A percentile compares a stretch with the other conserved stretches of the same genome.
Evolutionary conservation across 2,888 invertebrate genomes (phyloP).

Genomic region (Prenolepis imparis): DNA sequence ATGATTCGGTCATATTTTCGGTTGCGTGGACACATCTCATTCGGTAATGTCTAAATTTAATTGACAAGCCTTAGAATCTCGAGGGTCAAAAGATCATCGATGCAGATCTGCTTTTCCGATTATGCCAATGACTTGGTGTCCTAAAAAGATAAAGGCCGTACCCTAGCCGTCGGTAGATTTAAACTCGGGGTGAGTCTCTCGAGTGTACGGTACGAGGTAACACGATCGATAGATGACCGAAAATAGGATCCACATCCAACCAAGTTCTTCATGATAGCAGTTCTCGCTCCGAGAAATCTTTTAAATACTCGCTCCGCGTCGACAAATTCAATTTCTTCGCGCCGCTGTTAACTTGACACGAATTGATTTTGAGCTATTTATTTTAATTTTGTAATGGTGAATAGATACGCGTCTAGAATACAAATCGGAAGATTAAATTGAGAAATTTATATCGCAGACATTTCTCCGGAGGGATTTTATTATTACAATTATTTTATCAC

Average conservation of each 20-base stretch:
- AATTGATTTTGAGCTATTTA: slow-evolving; percentile 28
- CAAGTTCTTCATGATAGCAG: slow-evolving; percentile 54
- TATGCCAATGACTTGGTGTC: slow-evolving; percentile 77
- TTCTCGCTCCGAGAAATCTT: slow-evolving; percentile 1
- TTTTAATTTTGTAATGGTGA: background rate
- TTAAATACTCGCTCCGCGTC: background rate
- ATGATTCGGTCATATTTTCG: background rate
- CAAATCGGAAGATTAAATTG: background rate
- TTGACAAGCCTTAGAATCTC: slow-evolving; percentile 57
- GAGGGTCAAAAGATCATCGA: slow-evolving; percentile 76
- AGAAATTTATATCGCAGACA: background rate
- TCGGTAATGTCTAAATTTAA: slow-evolving; percentile 66
- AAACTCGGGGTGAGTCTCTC: slow-evolving; percentile 70
- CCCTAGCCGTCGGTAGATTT: slow-evolving; percentile 64
- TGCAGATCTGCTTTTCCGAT: slow-evolving; percentile 71
- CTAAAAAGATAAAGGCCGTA: slow-evolving; percentile 79
- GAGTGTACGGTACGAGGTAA: slow-evolving; percentile 71
- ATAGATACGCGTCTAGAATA: background rate
- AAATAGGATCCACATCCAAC: slow-evolving; percentile 71
- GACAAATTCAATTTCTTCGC: slow-evolving; percentile 20
- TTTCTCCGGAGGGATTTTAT: background rate
- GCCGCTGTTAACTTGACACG: background rate
- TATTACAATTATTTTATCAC: slow-evolving; percentile 12
- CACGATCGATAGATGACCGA: slow-evolving; percentile 73
- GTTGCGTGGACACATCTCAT: slow-evolving; percentile 6